Base-by-base conservation (phyloP, 2,113 vertebrate species). In the Ploceus nigricollis region DNA sequence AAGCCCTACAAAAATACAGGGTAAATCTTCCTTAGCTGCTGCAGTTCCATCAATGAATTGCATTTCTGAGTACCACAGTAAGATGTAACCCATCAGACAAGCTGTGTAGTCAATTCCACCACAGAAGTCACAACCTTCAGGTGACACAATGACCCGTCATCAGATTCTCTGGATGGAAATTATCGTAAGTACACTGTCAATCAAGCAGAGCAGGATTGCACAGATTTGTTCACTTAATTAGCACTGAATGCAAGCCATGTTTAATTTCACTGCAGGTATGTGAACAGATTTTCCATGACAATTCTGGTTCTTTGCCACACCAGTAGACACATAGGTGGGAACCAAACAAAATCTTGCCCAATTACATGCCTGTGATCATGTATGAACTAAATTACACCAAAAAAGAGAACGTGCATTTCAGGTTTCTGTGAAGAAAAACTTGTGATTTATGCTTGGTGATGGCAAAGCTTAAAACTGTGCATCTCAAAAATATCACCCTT, bases 101-200 rank as follows among this genome's bases (percentile, higher is more conserved):
- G 47, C 25, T 40, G 12, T 54, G 47, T 28, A 42, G 42, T 50
- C 44, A 58, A 24, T 50, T 79, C 70, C 47, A 66, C 44, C 51
- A 40, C 8, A 47, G 23, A 71, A 78, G 14, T 45, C 28, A 28
- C 6, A 69, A 53, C 42, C 50, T 77, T 48, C 45, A 83, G 53
- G 13, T 48, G 48, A 77, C 15, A 33, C 31, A n/a, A n/a, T 0
- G 2, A 61, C 9, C 42, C 24, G 18, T 40, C 19, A 17, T 4
- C 35, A 47, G 35, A 53, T 33, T 73, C 24, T 66, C 81, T 44
- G 33, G n/a, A 42, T 73, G 30, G 40, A 57, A 45, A 27, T 33
- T 8, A 56, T 4, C 5, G 0, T 6, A 54, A 79, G 25, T 39
- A 23, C 12, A 27, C 12, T 22, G 6, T 30, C 35, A 44, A 0